phyloP scores from a whole-genome alignment of 2,113 vertebrate species.

The Arizona elegans region DNA sequence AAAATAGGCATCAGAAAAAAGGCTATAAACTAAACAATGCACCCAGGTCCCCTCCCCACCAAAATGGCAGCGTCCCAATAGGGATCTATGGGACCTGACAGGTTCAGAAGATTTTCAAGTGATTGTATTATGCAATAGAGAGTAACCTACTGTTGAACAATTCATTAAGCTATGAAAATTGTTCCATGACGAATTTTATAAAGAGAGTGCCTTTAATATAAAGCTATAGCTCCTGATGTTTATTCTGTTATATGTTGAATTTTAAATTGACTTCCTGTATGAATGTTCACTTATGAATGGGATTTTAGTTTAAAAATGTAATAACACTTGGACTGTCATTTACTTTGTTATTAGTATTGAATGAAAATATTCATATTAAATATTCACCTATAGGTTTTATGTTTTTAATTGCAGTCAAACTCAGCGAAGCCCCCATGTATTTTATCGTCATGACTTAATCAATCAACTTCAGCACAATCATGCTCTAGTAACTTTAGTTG shows the following conservation, averaged over 20 bases:
- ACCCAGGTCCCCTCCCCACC: no score
- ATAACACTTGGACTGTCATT: background rate
- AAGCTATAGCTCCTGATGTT: background rate
- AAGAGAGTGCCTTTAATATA: background rate
- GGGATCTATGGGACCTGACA: no score
- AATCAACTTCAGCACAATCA: conserved; percentile 99
- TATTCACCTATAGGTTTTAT: background rate
- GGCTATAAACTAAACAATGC: no score
- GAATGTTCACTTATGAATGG: background rate
- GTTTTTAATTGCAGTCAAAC: conserved; percentile 84
- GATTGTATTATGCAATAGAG: background rate
- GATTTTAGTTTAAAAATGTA: background rate
- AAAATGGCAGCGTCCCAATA: no score
- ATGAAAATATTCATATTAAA: background rate
- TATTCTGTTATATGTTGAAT: background rate
- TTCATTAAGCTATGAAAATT: background rate
- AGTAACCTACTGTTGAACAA: background rate
- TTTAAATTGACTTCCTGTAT: background rate
- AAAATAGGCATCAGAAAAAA: no score
- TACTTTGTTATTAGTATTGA: background rate
- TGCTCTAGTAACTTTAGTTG: conserved; percentile 93
- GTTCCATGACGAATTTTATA: background rate
- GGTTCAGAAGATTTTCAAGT: background rate
- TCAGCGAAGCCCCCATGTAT: conserved; percentile 95
- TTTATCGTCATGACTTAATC: conserved; percentile 98